Evolutionary conservation across 1,140 invertebrate genomes (phyloP).

Genomic region (Penaeus vannamei): DNA sequence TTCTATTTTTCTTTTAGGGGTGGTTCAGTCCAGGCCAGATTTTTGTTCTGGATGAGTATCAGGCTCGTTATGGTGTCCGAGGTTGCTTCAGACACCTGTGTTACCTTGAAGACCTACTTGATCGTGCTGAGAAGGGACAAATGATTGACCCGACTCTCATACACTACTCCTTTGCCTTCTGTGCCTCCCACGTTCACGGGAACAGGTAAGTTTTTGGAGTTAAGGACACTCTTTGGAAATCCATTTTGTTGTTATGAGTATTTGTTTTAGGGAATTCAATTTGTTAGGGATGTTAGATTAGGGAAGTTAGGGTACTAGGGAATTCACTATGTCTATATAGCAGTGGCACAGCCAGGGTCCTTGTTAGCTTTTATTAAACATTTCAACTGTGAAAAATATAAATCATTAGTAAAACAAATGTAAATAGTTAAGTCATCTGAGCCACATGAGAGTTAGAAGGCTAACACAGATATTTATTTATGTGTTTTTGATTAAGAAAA

Average conservation of each 20-base stretch:
- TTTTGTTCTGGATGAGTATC: slow-evolving; percentile 98
- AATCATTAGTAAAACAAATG: no score
- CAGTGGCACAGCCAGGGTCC: no score
- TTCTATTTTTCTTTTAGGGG: slow-evolving; percentile 79
- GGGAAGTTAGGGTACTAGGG: no score
- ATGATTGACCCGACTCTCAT: slow-evolving; percentile 99
- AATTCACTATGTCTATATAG: no score
- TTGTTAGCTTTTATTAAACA: no score
- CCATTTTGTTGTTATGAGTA: no score
- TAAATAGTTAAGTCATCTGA: no score
- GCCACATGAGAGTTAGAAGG: no score
- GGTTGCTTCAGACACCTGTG: slow-evolving; percentile 97
- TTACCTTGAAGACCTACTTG: slow-evolving; percentile 95
- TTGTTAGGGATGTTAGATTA: no score
- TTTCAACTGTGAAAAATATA: no score
- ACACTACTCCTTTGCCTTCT: slow-evolving; percentile 99
- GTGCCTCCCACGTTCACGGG: slow-evolving; percentile 98
- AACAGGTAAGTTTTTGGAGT: slow-evolving; percentile 80
- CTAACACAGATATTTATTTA: not conserved
- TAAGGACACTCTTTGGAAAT: not conserved
- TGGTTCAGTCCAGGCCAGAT: slow-evolving; percentile 99
- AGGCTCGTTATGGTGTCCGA: slow-evolving; percentile 95
- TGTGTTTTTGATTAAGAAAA: not conserved
- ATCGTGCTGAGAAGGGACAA: slow-evolving; percentile 93
- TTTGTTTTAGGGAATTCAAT: no score